Base-by-base conservation (phyloP, 2,888 invertebrate species). In the Diaperis boleti region DNA sequence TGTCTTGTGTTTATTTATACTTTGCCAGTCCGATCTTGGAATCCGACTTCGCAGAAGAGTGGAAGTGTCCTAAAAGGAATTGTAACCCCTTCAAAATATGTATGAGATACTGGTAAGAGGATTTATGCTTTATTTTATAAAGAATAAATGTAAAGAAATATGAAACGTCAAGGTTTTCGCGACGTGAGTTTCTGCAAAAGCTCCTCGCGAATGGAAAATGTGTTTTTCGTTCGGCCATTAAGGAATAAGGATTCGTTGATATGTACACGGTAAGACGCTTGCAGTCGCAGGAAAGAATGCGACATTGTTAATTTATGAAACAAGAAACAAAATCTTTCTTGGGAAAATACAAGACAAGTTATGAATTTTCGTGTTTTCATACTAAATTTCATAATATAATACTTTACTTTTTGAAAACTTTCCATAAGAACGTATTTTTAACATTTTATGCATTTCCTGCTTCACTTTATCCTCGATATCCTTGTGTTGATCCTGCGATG, bases 111-210 rank as follows among this genome's bases (percentile, higher is more conserved):
- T 37, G 13, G 20, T 54, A 63, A 64, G 63, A 41, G 63, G 63
- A 64, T 64, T 64, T 64, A 37, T 54, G 29, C 31, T 54, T 45
- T 57, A 59, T 59, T 63, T 59, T 42, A 50, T 59, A 63, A 59
- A 62, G 54, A 31, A 52, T 42, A 52, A 45, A 59, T 59, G 55
- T 54, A 45, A 50, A 55, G 63, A 64, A 63, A 64, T 59, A 64
- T 59, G 63, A 55, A 59, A 64, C 20, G 63, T 63, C 63, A 59
- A 59, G 59, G 37, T 57, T 57, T 57, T 18, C 31, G 37, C 37
- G 26, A 26, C 18, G 20, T 37, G 20, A 54, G 52, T 39, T 18
- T 18, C 17, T 18, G 3, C 20, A 10, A 42, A 18, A 42, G 41
- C 41, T 37, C 20, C 13, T 6, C 33, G 11, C 10, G 22, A 39